These are phyloP conservation scores for Pandion haliaetus DNA, from an alignment of 2,113 vertebrate species.

Conservation along the genomic window DNA sequence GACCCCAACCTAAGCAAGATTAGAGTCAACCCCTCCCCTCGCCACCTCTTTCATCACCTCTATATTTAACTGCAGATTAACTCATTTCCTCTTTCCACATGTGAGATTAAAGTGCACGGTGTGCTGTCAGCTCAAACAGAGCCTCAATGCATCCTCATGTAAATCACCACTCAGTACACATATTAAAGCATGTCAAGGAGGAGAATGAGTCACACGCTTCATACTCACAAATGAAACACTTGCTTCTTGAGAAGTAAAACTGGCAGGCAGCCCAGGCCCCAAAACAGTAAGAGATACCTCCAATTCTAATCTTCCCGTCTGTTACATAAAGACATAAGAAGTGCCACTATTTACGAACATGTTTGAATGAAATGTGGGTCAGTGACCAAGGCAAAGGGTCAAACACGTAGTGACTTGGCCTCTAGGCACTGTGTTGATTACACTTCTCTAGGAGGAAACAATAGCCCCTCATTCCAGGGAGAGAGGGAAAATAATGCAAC, in stretches of 20 bases:
- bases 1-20: constrained; percentile 35
- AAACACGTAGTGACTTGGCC: background rate
- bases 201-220: background rate
- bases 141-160: background rate
- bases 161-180: background rate
- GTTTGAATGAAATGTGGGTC: constrained; percentile 4
- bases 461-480: background rate
- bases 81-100: constrained; percentile 50
- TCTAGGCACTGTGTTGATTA: background rate
- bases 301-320: background rate
- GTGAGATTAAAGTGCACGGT: constrained; percentile 15
- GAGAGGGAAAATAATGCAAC: background rate
- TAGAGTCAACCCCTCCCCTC: constrained; percentile 22
- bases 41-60: constrained; percentile 45
- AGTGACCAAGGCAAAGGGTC: constrained; percentile 1
- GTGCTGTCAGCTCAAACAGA: constrained; percentile 1
- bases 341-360: background rate
- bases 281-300: constrained; percentile 19
- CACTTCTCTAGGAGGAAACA: background rate
- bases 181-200: background rate
- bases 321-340: background rate
- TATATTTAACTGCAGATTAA: constrained; percentile 65
- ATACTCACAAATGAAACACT: background rate
- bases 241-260: background rate
- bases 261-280: background rate